These are phyloP conservation scores for Diceros bicornis DNA, from an alignment of 2,797 vertebrate genomes.

Conservation along the genomic window DNA sequence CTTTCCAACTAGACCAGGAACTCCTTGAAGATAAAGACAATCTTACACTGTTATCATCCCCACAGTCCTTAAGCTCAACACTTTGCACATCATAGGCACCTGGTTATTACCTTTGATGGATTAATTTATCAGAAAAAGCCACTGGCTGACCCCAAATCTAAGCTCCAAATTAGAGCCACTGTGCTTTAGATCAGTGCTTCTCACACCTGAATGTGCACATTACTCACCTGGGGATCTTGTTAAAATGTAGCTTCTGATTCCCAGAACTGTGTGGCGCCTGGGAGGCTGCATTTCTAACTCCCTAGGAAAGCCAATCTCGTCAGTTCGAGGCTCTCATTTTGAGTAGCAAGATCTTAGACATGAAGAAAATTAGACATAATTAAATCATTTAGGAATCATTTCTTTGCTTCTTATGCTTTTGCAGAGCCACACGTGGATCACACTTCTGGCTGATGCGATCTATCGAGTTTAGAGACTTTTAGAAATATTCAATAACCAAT, in stretches of 20 bases:
- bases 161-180: not conserved
- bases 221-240: not conserved
- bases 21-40: slow-evolving; percentile 26
- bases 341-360: not conserved
- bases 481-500: slow-evolving; percentile 72
- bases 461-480: slow-evolving; percentile 57
- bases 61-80: not conserved
- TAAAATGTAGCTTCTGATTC: slow-evolving; percentile 5
- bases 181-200: not conserved
- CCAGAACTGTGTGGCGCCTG: no score
- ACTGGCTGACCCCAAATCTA: not conserved
- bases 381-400: slow-evolving; percentile 20
- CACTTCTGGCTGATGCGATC: slow-evolving; percentile 30
- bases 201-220: not conserved
- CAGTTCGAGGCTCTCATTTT: not conserved
- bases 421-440: slow-evolving; percentile 1
- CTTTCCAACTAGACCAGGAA: not conserved
- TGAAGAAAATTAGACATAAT: slow-evolving; percentile 29
- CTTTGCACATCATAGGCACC: not conserved
- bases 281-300: not conserved
- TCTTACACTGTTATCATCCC: not conserved
- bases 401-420: slow-evolving; percentile 52
- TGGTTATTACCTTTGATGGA: not conserved
- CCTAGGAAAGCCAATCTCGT: no score
- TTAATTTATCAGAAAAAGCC: slow-evolving; percentile 38